Base-by-base conservation (phyloP, 2,113 vertebrate genomes). In the Nesoenas mayeri region DNA sequence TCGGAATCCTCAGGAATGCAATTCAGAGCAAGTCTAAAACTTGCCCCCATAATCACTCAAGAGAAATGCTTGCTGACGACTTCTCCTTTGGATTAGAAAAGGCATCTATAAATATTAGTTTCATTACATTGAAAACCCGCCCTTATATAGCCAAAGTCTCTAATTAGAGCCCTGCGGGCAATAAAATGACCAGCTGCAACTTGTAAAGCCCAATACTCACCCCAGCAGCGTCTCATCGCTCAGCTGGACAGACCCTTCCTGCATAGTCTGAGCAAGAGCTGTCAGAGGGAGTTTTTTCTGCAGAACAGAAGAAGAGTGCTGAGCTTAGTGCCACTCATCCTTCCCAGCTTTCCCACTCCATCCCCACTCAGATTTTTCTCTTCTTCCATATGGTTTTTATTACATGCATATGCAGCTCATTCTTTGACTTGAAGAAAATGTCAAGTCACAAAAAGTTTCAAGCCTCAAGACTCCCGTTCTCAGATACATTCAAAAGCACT, bases 211-310 rank as follows among this genome's bases (percentile, higher is more conserved):
- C 42, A 54, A 60, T 25, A 97, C 98, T 99, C 94, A 99, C 99
- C 99, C 99, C 97, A 99, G 96, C 61, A 99, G 98, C 67, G 99
- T 99, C 73, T 99, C 99, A 79, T 99, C 99, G 48, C 98, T 99
- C 57, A 99, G 96, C 92, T 99, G 99, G 94, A 93, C 74, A 3
- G 98, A 98, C 3, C 99, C 99, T 85, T 99, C 99, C 74, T 98
- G 98, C 99, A 99, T 99, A 9, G 98, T 99, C 91, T 99, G 99
- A 48, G 99, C 99, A 22, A 99, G 98, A 4, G 98, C 98, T 8
- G 99, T 99, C 32, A 99, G 97, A 32, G 99, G 99, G 32, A 99
- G 99, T 62, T 99, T 99, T 97, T 99, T 99, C 99, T 99, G 67
- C 60, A 96, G 96, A 65, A 82, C 32, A 97, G 64, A 95, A 97